phyloP scores from a whole-genome alignment of 2,113 vertebrate genomes.

The Microtus oregoni region DNA sequence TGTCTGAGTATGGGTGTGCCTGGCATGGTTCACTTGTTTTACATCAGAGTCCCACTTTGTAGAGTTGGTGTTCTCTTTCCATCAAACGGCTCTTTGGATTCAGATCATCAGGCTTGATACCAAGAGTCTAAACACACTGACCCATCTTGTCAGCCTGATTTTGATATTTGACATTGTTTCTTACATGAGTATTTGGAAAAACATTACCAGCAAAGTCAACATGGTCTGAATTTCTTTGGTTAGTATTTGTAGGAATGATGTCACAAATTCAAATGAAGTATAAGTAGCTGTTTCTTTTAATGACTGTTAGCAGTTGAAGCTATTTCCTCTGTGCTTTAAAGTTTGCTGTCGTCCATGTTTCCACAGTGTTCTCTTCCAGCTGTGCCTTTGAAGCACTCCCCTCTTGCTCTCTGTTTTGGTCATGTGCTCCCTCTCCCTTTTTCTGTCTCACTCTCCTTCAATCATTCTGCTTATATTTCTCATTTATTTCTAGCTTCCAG shows the following conservation, averaged over 20 bases:
- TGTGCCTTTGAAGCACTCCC: not conserved
- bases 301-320: not conserved
- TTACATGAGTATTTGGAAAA: not conserved
- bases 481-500: not conserved
- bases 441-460: not conserved
- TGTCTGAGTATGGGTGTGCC: rapidly evolving
- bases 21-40: not conserved
- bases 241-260: not conserved
- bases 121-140: not conserved
- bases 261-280: not conserved
- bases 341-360: not conserved
- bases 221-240: not conserved
- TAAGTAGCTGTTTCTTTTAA: not conserved
- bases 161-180: not conserved
- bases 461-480: not conserved
- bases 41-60: not conserved
- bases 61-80: not conserved
- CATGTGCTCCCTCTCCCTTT: not conserved
- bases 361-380: not conserved
- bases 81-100: not conserved
- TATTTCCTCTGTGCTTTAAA: not conserved
- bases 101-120: not conserved
- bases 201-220: not conserved
- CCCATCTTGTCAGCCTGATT: not conserved
- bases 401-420: not conserved